Conservation (phyloP, 1,140 invertebrate genomes). For the Diabrotica virgifera region DNA sequence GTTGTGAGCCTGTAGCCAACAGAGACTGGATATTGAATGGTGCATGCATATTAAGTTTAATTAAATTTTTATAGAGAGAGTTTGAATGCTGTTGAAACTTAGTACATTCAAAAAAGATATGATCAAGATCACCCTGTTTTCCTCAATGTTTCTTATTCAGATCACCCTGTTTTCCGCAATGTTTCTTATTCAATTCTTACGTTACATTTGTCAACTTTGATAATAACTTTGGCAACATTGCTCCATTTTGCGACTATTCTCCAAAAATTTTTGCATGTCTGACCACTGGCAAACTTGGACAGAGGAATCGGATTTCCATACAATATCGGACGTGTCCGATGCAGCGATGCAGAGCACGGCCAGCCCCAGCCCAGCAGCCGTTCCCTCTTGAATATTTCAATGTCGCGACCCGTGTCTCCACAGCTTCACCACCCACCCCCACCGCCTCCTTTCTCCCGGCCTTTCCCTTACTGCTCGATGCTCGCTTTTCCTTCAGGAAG, state of each 20-base stretch:
- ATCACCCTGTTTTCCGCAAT: too few relatives aligned
- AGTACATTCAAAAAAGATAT: too few relatives aligned
- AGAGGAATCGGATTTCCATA: slow-evolving; percentile 13
- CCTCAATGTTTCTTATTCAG: too few relatives aligned
- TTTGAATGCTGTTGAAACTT: too few relatives aligned
- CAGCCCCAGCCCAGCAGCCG: background rate
- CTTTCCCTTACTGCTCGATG: background rate
- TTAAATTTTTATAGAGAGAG: too few relatives aligned
- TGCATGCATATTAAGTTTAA: too few relatives aligned
- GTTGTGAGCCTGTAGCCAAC: too few relatives aligned
- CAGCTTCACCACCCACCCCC: slow-evolving; percentile 2
- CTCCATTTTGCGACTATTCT: background rate
- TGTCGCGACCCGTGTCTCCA: background rate
- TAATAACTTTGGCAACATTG: background rate
- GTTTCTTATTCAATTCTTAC: too few relatives aligned
- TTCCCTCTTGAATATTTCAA: slow-evolving; percentile 8
- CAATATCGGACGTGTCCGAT: slow-evolving; percentile 8
- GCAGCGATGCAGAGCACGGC: background rate
- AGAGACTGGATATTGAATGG: too few relatives aligned
- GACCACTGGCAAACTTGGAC: slow-evolving; percentile 13
- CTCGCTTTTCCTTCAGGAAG: background rate
- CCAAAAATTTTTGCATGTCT: background rate
- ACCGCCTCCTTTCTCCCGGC: background rate
- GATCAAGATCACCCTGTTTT: too few relatives aligned
- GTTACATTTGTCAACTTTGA: background rate